Evolutionary conservation across 2,797 vertebrate genomes (phyloP).

Genomic region (Enteromius argenteus): DNA sequence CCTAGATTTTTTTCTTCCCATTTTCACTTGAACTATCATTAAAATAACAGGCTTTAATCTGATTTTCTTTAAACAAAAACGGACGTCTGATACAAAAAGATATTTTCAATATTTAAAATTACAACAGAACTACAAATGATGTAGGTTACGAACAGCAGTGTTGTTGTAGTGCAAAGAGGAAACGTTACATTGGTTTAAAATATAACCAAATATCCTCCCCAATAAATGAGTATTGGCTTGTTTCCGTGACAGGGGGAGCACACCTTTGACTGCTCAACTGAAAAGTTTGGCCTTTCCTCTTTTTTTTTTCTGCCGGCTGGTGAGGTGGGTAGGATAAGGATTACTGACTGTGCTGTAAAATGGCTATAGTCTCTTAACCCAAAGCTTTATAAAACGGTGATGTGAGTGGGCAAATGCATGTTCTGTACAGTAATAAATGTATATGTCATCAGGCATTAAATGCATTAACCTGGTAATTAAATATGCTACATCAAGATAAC

Average conservation of each 20-base stretch:
- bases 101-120: neutral
- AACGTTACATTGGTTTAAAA: slow-evolving; percentile 37
- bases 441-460: neutral
- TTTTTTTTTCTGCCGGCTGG: slow-evolving; percentile 1
- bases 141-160: neutral
- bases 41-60: neutral
- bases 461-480: neutral
- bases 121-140: neutral
- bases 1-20: neutral
- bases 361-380: neutral
- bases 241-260: slow-evolving; percentile 37
- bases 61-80: neutral
- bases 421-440: neutral
- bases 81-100: neutral
- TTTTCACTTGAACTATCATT: neutral
- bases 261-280: slow-evolving; percentile 55
- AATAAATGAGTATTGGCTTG: slow-evolving; percentile 33
- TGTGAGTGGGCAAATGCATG: neutral
- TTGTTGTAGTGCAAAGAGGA: neutral
- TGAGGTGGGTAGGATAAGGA: slow-evolving; percentile 3
- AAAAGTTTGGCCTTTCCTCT: slow-evolving; percentile 42
- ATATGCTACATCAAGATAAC: neutral
- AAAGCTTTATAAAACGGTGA: slow-evolving; percentile 4
- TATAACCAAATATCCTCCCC: slow-evolving; percentile 17
- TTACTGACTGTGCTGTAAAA: neutral